A percentile compares a stretch with the other conserved stretches of the same genome.
Evolutionary conservation across 2,888 invertebrate species (phyloP).

Genomic region (Falcaria lacertinaria): DNA sequence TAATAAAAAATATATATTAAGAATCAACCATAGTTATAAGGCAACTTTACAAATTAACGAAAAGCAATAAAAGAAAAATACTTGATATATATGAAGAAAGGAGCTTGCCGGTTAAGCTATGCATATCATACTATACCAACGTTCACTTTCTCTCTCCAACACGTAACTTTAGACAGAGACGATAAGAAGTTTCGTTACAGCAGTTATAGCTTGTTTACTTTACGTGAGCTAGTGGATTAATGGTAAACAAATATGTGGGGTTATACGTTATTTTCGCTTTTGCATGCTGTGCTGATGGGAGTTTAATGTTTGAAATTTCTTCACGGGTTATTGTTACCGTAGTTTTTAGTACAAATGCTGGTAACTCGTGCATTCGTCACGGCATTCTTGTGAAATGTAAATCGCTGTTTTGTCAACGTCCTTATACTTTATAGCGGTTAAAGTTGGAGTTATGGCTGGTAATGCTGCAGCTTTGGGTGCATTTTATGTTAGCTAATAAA

Average conservation of each 20-base stretch:
- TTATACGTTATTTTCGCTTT: conserved; percentile 25
- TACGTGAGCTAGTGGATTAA: conserved; percentile 40
- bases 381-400: conserved; percentile 2
- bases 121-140: conserved; percentile 17
- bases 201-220: conserved; percentile 27
- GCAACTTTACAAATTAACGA: conserved; percentile 3
- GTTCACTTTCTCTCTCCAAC: conserved; percentile 9
- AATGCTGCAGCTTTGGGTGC: conserved; percentile 20
- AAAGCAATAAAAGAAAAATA: conserved; percentile 15
- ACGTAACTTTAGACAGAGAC: conserved; percentile 8
- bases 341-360: neutral
- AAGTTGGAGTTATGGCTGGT: neutral
- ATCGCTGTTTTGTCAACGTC: neutral
- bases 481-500: conserved; percentile 27
- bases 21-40: neutral
- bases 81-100: conserved; percentile 13
- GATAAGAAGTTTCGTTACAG: conserved; percentile 24
- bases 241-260: conserved; percentile 43
- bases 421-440: neutral
- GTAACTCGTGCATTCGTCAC: neutral
- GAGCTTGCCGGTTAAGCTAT: conserved; percentile 8
- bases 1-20: too few relatives aligned
- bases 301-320: conserved; percentile 21
- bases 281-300: conserved; percentile 15
- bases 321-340: conserved; percentile 7